phyloP scores from a whole-genome alignment of 2,797 vertebrate genomes.

The Pangasius sanitwongsei region DNA sequence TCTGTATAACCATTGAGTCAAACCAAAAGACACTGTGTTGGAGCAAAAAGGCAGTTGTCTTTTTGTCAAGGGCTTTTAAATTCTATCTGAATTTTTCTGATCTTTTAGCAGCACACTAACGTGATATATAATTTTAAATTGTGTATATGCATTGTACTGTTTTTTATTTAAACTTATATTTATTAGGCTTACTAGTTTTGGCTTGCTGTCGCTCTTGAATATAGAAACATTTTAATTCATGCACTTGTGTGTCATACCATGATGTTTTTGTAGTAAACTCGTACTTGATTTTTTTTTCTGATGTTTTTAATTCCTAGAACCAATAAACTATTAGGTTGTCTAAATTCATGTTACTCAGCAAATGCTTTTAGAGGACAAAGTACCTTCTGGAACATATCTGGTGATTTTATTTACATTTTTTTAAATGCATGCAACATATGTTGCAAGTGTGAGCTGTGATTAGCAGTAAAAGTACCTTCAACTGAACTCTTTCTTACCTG shows the following conservation, averaged over 20 bases:
- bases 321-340: background rate
- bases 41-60: background rate
- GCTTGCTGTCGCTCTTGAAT: background rate
- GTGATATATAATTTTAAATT: background rate
- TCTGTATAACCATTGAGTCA: background rate
- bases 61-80: background rate
- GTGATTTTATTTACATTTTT: background rate
- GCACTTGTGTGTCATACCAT: background rate
- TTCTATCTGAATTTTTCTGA: background rate
- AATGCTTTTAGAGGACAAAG: background rate
- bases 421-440: background rate
- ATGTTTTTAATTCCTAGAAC: background rate
- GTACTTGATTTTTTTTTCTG: background rate
- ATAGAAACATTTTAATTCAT: background rate
- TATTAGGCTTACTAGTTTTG: background rate
- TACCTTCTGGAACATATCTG: background rate
- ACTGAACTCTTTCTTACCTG: constrained; percentile 73
- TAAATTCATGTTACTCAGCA: background rate
- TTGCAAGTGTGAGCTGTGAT: background rate
- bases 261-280: background rate
- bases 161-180: background rate
- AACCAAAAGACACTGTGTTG: background rate
- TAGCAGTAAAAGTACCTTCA: background rate
- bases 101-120: background rate
- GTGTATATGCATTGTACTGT: background rate